Evolutionary conservation across 2,113 vertebrate genomes (phyloP).

Genomic region (Heptranchias perlo): DNA sequence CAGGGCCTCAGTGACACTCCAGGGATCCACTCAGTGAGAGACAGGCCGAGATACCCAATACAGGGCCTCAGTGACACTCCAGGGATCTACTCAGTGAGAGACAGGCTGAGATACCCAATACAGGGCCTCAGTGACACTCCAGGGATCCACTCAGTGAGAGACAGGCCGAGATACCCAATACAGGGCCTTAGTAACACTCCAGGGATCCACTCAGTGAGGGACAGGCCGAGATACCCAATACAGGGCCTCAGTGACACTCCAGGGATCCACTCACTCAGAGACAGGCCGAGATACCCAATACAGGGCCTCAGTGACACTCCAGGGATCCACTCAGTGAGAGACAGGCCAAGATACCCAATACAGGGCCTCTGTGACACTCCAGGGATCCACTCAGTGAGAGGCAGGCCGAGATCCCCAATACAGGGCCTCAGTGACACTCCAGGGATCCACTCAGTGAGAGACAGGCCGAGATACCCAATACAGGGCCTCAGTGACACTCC

Average conservation of each 20-base stretch:
- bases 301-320: neutral
- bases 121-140: neutral
- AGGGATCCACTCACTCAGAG: neutral
- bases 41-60: too few relatives aligned
- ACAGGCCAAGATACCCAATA: neutral
- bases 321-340: neutral
- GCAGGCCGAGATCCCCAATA: neutral
- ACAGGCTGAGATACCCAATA: too few relatives aligned
- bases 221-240: neutral
- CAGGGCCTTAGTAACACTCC: too few relatives aligned
- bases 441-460: conserved; percentile 38
- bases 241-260: too few relatives aligned
- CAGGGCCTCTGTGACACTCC: too few relatives aligned
- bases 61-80: too few relatives aligned
- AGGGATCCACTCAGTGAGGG: conserved; percentile 42
- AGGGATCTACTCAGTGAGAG: too few relatives aligned
- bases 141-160: neutral
- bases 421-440: too few relatives aligned
- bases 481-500: too few relatives aligned
- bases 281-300: neutral
- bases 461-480: neutral
- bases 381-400: neutral
- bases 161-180: neutral
- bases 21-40: conserved; percentile 36
- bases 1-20: neutral